Evolutionary conservation across 2,113 vertebrate genomes (phyloP), one percentile per base, ranked within the genome.

Genomic region (Agelaius phoeniceus): DNA sequence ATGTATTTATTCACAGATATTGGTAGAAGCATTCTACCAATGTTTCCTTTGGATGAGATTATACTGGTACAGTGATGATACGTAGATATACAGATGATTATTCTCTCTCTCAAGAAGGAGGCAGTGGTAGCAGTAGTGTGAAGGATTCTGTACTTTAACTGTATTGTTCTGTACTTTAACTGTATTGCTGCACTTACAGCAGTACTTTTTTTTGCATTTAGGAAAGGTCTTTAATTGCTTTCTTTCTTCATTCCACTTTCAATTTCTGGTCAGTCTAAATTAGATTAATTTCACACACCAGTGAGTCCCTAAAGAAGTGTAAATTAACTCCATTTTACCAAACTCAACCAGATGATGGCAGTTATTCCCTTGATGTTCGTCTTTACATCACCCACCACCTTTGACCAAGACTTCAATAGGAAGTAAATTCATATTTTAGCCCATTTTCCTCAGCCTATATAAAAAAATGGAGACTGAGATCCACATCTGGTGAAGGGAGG

Each of bases 251-350:
- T 89, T 90, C 90, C 44, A 86, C 76, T 94, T 96, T 90, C 81
- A 91, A 2, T 94, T 93, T 84, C 80, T 94, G 93, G 73, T 78
- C 72, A 78, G 15, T 95, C 80, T 92, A 84, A 95, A 90, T 92
- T 72, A 78, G 78, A 88, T 95, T 88, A 92, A 96, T 96, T 96
- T 95, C 73, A 92, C 86, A 92, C 76, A 81, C 84, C 90, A 82
- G 28, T 93, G 86, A 90, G 44, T 94, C 73, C 49, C 54, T 89
- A 92, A 96, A 95, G 92, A 84, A 92, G 65, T 79, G 92, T 77
- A 94, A 96, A 96, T 94, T 95, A 93, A 87, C 66, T 94, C 73
- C 9, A 82, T 90, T 92, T 96, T 95, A 78, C 96, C 92, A 90
- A 89, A 89, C 74, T 90, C 65, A 90, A 28, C 68, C 92, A 94